Base-by-base conservation (phyloP, 1,140 invertebrate genomes). In the Calephelis nemesis region DNA sequence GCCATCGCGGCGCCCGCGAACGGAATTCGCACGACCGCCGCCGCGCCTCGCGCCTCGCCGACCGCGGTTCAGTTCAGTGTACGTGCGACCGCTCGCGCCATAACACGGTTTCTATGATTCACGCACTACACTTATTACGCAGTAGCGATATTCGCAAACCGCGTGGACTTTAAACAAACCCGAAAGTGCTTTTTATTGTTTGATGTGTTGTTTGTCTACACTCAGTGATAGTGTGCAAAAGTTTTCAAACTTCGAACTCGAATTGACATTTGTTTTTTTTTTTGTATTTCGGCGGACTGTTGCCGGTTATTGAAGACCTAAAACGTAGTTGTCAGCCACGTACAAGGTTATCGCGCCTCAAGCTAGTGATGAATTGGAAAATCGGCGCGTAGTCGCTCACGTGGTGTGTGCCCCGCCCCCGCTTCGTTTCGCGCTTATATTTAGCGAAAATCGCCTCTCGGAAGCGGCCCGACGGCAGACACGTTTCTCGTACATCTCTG, bases 321-420 rank as follows among this genome's bases (percentile, higher is more conserved):
- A 79, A 77, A 82, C 75, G 71, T 75, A 77, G 78, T 84, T 75
- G 76, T 77, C 74, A 84, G 88, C 86, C 82, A 90, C 83, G 86
- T 89, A 88, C 89, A 91, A 90, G 89, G 89, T 90, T 87, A 90
- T 85, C 86, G 85, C 82, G 83, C 79, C 77, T 90, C 83, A 84
- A 85, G 82, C 78, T 78, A 84, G 86, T 87, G 87, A 91, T 91
- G 88, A 91, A 90, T 91, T 90, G 88, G 85, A 91, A 91, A 91
- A 91, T 91, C 87, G 87, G 88, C 88, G 87, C 87, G 87, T 91
- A 91, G 86, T 87, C 82, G 85, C 87, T 91, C 88, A 91, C 88
- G 88, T 90, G 88, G 88, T 90, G 75, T 71, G 75, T 79, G 85
- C 82, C 82, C 88, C 81, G 82, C 84, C 84, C 87, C 85, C 85